Percentiles rank a stretch among this genome's conserved stretches.
These are phyloP conservation scores for Cyclopterus lumpus DNA, from an alignment of 2,797 vertebrate genomes.

Conservation along the genomic window DNA sequence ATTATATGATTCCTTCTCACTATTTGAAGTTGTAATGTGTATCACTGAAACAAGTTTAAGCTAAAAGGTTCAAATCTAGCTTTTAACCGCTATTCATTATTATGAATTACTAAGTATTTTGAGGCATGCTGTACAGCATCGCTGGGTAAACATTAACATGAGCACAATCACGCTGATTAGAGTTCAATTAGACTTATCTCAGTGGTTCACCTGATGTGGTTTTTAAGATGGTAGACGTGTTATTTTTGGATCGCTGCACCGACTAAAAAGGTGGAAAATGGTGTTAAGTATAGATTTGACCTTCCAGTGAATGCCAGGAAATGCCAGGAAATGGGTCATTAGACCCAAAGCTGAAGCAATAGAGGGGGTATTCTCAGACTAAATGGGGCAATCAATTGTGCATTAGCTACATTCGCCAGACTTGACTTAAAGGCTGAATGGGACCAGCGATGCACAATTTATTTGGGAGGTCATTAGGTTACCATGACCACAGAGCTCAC, in stretches of 20 bases:
- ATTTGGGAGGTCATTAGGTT: conserved; percentile 33
- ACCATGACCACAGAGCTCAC: conserved; percentile 78
- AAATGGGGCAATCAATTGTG: conserved; percentile 78
- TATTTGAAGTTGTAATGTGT: neutral
- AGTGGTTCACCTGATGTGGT: conserved; percentile 19
- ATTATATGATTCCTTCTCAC: neutral
- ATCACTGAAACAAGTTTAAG: neutral
- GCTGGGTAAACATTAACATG: neutral
- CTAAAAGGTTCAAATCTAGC: neutral
- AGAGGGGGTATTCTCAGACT: conserved; percentile 57
- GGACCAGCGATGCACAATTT: neutral
- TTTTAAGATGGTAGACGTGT: conserved; percentile 26
- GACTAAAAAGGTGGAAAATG: conserved; percentile 51
- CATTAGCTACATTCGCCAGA: conserved; percentile 67
- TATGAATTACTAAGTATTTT: neutral
- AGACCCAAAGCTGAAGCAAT: conserved; percentile 61
- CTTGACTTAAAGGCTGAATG: conserved; percentile 49
- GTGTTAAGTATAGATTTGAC: conserved; percentile 63
- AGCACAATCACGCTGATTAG: neutral
- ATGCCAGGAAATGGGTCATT: conserved; percentile 73
- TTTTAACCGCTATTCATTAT: neutral
- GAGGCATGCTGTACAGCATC: neutral
- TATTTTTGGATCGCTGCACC: conserved; percentile 43
- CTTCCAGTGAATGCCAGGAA: conserved; percentile 60
- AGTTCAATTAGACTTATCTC: conserved; percentile 3